phyloP scores from a whole-genome alignment of 2,113 vertebrate genomes.

The Anarrhichthys ocellatus region DNA sequence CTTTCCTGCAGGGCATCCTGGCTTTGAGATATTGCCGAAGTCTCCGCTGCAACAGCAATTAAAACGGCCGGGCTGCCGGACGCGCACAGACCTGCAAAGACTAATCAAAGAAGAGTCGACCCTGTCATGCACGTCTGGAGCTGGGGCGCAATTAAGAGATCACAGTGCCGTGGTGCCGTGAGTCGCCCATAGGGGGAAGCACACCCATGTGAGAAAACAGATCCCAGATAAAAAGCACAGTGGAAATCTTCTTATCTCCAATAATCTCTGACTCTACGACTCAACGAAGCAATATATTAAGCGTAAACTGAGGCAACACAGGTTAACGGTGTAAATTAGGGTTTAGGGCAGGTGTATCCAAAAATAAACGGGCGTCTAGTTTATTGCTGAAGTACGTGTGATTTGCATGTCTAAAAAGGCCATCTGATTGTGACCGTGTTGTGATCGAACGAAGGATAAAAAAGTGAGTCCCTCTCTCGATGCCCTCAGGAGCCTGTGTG shows the following conservation, averaged over 20 bases:
- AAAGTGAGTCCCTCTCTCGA: slow-evolving; percentile 49
- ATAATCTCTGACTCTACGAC: slow-evolving; percentile 15
- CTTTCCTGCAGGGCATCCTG: slow-evolving; percentile 40
- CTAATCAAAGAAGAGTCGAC: slow-evolving; percentile 29
- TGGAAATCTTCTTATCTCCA: slow-evolving; percentile 28
- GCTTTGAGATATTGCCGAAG: slow-evolving; percentile 20
- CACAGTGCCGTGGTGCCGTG: slow-evolving; percentile 36
- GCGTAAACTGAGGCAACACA: background rate
- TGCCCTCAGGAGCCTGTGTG: slow-evolving; percentile 64
- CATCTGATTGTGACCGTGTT: slow-evolving; percentile 33
- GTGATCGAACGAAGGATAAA: slow-evolving; percentile 62
- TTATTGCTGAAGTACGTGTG: slow-evolving; percentile 32
- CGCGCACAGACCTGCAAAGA: slow-evolving; percentile 12
- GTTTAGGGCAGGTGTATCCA: background rate
- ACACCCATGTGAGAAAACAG: slow-evolving; percentile 42
- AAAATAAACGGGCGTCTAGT: slow-evolving; percentile 30
- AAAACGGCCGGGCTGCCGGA: background rate
- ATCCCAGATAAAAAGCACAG: slow-evolving; percentile 19
- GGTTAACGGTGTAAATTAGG: background rate
- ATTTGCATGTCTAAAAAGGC: slow-evolving; percentile 53
- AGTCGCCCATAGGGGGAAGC: slow-evolving; percentile 72
- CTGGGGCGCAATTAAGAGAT: slow-evolving; percentile 32
- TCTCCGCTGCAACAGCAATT: slow-evolving; percentile 43
- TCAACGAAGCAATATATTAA: background rate
- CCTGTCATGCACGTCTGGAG: slow-evolving; percentile 4